Base-by-base conservation (phyloP, 1,140 invertebrate species). In the Amyelois transitella region DNA sequence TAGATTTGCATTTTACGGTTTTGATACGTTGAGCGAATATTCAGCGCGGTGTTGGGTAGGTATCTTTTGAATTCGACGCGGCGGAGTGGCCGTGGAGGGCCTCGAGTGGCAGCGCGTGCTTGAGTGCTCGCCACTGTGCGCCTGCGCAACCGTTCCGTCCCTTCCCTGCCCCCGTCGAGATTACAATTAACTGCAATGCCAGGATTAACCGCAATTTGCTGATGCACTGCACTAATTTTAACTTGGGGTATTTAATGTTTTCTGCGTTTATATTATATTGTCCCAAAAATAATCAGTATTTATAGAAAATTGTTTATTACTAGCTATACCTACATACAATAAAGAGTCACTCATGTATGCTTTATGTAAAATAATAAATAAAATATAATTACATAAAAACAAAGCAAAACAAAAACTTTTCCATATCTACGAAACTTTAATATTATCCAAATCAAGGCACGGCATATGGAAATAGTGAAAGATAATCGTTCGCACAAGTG, bases 1-100 rank as follows among this genome's bases (percentile, higher is more conserved):
- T 88, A 85, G 82, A 88, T 88, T 88, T 88, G 82, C 85, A 88
- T 88, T 86, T 86, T 86, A 80, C 80, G 73, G 78, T 86, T 86
- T 84, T 85, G 84, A 86, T 86, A 88, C 81, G 81, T 85, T 57
- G 79, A 77, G 82, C 78, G 84, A 87, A 87, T 85, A 86, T 86
- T 86, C 82, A 84, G 76, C 71, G 73, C 75, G 73, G 81, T 85
- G 80, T 86, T 73, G 76, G 72, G 65, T 82, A 83, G 81, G 82
- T 86, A 87, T 88, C 82, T 88, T 86, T 86, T 88, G 72, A 87
- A 83, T 86, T 78, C 72, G 81, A 83, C 75, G 81, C 75, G 84
- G 81, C 77, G 77, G 79, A 86, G 84, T 79, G 80, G 73, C 69
- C 68, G 66, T 80, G 57, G 70, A 85, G 81, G 62, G 67, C 69